A percentile compares a stretch with the other conserved stretches of the same genome.
These are phyloP conservation scores for Chymomyza costata DNA, from an alignment of 1,140 invertebrate genomes.

Conservation along the genomic window DNA sequence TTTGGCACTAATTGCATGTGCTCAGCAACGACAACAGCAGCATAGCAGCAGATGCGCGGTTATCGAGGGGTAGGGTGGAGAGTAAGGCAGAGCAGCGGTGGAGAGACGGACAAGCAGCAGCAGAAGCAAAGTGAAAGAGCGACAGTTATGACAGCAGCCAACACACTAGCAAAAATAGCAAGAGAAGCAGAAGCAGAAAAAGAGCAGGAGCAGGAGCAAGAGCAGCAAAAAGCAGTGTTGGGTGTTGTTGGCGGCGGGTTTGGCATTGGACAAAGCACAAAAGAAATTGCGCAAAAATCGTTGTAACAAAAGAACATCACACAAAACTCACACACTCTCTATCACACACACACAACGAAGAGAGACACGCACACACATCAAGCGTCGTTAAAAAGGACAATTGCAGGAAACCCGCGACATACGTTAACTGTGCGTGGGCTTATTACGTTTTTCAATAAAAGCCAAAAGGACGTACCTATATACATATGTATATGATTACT, in stretches of 20 bases:
- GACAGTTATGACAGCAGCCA: slow-evolving; percentile 66
- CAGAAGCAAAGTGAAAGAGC: slow-evolving; percentile 38
- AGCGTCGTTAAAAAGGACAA: slow-evolving; percentile 53
- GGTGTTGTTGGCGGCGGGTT: too few species aligned
- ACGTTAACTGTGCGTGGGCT: slow-evolving; percentile 41
- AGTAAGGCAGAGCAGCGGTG: too few species aligned
- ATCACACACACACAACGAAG: slow-evolving; percentile 16
- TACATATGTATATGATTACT: slow-evolving; percentile 4
- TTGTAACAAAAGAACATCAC: slow-evolving; percentile 66
- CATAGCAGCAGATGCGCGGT: slow-evolving; percentile 11
- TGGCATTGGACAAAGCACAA: slow-evolving; percentile 48
- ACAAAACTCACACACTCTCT: slow-evolving; percentile 30
- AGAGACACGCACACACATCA: neutral
- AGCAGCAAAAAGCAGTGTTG: too few species aligned
- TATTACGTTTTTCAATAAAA: slow-evolving; percentile 54
- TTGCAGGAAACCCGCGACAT: slow-evolving; percentile 53
- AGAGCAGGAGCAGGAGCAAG: slow-evolving; percentile 42
- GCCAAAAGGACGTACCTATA: slow-evolving; percentile 15
- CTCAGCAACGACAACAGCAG: slow-evolving; percentile 51
- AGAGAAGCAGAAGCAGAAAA: too few species aligned
- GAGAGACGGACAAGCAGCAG: slow-evolving; percentile 9
- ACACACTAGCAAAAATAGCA: too few species aligned
- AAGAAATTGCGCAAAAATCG: slow-evolving; percentile 71
- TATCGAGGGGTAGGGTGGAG: too few species aligned
- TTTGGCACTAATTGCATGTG: slow-evolving; percentile 71